Percentiles rank a stretch among this genome's conserved stretches.
These are phyloP conservation scores for Illadopsis cleaveri DNA, from an alignment of 2,113 vertebrate species.

Conservation along the genomic window DNA sequence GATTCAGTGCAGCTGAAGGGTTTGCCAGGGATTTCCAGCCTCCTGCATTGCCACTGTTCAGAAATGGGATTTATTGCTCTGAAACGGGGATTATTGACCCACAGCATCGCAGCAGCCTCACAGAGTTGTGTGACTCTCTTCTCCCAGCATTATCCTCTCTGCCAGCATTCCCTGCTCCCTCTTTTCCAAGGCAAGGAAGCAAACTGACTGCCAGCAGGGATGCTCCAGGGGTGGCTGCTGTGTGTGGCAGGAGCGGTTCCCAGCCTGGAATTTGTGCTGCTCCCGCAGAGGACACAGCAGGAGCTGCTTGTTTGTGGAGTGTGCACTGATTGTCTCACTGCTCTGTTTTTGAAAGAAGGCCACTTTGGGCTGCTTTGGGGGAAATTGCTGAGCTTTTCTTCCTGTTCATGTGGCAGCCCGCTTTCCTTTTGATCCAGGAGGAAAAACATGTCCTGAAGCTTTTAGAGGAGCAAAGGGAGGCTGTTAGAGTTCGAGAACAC, in stretches of 20 bases:
- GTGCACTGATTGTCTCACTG: not conserved
- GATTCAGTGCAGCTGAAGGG: not conserved
- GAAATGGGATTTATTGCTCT: not conserved
- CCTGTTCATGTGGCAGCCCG: not conserved
- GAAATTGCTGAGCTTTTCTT: not conserved
- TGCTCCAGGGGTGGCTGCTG: not conserved
- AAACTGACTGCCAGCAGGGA: not conserved
- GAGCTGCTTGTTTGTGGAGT: not conserved
- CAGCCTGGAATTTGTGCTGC: not conserved
- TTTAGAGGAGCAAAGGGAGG: not conserved
- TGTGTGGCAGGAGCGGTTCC: not conserved
- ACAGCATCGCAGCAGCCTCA: not conserved
- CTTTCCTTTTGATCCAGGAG: not conserved
- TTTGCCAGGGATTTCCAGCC: not conserved
- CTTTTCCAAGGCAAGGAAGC: not conserved
- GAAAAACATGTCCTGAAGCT: not conserved
- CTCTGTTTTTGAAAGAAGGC: not conserved
- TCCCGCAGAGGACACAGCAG: not conserved
- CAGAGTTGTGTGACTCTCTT: not conserved
- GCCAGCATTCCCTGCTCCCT: not conserved
- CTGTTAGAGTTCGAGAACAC: not conserved
- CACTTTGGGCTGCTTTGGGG: not conserved
- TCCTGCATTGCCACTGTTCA: not conserved
- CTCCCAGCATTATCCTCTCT: not conserved
- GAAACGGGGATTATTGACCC: not conserved